phyloP scores from a whole-genome alignment of 2,797 vertebrate species.

The Otolemur crassicaudatus region DNA sequence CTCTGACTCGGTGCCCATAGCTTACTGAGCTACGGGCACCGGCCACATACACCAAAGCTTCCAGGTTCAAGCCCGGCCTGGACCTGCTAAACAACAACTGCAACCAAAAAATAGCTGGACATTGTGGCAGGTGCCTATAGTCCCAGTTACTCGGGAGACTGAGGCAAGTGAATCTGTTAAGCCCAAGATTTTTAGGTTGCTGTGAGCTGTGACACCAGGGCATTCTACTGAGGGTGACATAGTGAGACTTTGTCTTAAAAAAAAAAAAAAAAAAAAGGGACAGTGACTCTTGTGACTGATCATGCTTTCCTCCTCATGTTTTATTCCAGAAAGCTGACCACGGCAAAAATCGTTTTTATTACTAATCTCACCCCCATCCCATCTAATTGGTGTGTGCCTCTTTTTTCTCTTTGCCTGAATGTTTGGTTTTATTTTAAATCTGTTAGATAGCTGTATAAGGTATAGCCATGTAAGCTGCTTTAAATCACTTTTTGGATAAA shows the following conservation, averaged over 20 bases:
- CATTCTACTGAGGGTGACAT: no score
- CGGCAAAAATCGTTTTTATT: neutral
- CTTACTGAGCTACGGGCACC: no score
- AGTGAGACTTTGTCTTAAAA: no score
- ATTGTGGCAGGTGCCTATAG: no score
- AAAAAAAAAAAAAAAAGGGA: neutral
- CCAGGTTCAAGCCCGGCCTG: no score
- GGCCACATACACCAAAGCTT: no score
- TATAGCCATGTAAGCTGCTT: neutral
- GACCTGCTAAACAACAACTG: no score
- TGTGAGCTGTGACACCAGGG: no score
- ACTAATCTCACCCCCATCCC: neutral
- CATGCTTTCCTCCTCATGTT: neutral
- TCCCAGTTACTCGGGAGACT: no score
- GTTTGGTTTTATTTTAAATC: conserved; percentile 48
- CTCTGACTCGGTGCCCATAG: neutral
- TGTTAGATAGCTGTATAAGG: neutral
- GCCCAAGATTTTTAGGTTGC: no score
- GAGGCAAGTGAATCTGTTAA: no score
- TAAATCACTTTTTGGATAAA: conserved; percentile 31
- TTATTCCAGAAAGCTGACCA: neutral
- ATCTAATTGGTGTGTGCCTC: neutral
- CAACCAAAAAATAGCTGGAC: no score
- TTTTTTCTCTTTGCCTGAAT: neutral
- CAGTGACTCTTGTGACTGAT: neutral